These are phyloP conservation scores for Neopipo cinnamomea DNA, from an alignment of 2,113 vertebrate genomes.

Conservation along the genomic window DNA sequence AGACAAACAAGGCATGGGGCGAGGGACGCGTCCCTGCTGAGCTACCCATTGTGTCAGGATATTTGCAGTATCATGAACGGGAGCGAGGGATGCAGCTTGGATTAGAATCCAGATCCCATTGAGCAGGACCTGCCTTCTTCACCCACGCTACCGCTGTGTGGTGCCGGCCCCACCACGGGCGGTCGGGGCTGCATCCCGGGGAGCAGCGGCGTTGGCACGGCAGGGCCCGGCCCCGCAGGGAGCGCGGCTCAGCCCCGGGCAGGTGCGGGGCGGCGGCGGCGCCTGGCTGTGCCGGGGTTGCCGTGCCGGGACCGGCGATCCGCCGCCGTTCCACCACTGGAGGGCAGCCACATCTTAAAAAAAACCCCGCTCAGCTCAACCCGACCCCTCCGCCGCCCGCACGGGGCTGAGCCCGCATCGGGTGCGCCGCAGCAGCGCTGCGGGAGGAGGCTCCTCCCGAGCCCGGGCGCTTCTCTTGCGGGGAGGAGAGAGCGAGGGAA, in stretches of 20 bases:
- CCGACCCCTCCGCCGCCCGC: neutral
- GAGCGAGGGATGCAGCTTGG: accelerated
- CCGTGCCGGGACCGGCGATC: neutral
- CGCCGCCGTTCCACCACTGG: conserved; percentile 70
- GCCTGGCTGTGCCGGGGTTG: neutral
- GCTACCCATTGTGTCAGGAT: accelerated
- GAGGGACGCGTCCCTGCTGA: neutral
- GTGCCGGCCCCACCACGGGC: no score
- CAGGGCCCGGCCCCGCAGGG: neutral
- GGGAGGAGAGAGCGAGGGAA: neutral
- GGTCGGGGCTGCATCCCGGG: neutral
- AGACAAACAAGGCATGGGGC: neutral
- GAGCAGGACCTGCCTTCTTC: neutral
- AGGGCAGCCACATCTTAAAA: conserved; percentile 75
- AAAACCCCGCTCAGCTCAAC: neutral
- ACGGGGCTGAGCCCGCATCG: neutral
- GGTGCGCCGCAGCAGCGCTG: neutral
- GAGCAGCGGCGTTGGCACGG: neutral
- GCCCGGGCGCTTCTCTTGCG: neutral
- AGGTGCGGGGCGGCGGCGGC: neutral
- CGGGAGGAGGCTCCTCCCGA: neutral
- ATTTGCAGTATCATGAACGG: neutral
- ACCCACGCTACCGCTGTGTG: neutral
- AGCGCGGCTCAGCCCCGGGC: neutral
- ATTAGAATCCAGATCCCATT: accelerated